Percentiles rank a stretch among this genome's conserved stretches.
phyloP scores from a whole-genome alignment of 2,888 invertebrate species.

The Rotaria macrura region DNA sequence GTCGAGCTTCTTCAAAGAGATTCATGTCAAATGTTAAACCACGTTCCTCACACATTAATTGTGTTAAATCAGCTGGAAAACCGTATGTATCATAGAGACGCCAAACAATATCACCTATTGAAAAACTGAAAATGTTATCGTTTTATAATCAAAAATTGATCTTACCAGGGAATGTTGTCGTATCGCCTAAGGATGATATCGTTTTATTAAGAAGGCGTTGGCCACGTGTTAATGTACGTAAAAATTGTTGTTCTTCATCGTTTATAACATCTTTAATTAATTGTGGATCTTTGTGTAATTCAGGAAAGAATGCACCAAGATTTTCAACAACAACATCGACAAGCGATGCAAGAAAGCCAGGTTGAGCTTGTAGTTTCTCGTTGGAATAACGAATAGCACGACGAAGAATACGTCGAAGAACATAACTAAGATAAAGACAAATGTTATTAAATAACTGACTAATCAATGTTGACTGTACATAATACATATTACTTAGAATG shows the following conservation, averaged over 20 bases:
- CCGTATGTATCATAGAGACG: constrained; percentile 96
- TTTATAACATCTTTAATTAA: constrained; percentile 83
- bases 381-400: constrained; percentile 88
- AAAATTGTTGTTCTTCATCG: constrained; percentile 91
- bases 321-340: constrained; percentile 77
- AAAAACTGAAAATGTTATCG: constrained; percentile 36
- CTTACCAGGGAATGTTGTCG: constrained; percentile 61
- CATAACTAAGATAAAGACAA: constrained; percentile 58
- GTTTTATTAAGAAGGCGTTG: constrained; percentile 79
- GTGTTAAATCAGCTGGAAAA: constrained; percentile 91
- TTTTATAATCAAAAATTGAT: constrained; percentile 47
- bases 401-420: constrained; percentile 80
- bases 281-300: constrained; percentile 72
- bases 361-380: constrained; percentile 87
- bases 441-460: too few relatives aligned
- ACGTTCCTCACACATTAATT: constrained; percentile 92
- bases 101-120: constrained; percentile 79
- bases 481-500: too few relatives aligned
- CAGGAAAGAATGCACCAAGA: constrained; percentile 59
- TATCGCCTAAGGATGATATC: constrained; percentile 65
- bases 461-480: too few relatives aligned
- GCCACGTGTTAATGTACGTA: constrained; percentile 84
- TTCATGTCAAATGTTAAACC: constrained; percentile 73
- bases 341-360: constrained; percentile 80
- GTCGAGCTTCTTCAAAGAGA: constrained; percentile 80